Base-by-base conservation (phyloP, 2,888 invertebrate genomes). In the Polydrusus tereticollis region DNA sequence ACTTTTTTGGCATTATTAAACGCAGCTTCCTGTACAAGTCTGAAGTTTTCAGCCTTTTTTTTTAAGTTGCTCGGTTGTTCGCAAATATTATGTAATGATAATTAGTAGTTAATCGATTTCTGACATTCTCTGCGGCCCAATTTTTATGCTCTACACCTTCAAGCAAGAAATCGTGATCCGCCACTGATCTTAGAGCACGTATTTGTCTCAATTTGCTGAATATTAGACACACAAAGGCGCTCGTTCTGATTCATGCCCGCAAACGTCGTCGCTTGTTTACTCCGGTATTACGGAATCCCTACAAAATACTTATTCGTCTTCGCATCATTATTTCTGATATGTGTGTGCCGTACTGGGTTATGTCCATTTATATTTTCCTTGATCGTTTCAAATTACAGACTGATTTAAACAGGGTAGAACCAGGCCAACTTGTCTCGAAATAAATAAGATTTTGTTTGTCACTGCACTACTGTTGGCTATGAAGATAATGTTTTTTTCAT, bases 141-240 rank as follows among this genome's bases (percentile, higher is more conserved):
- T 7, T 43, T 2, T 43, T 43, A 4, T 43, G 10, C 18, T 14
- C 4, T 16, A 14, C 8, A 20, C n/a, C 21, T 47, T 47, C 10
- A 47, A 73, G 71, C 74, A 76, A 74, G 77, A 76, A 76, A 73
- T 52, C 14, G 12, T 23, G 43, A 33, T 62, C 14, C 43, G 36
- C 2, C 33, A 43, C 78, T 73, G 76, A 77, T 76, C 77, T n/a
- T n/a, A n/a, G 70, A 77, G 77, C 78, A 77, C 78, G 78, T 81
- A 83, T 84, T 83, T 82, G 79, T 82, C 83, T 82, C 83, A 82
- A 83, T 84, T 84, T 83, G 80, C 79, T 79, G 79, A 80, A 83
- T 81, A 82, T 82, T 62, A 65, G 62, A 20, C 47, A 47, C 57
- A 58, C 63, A 69, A 69, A 69, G 47, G 14, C 50, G 21, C 71